Base-by-base conservation (phyloP, 2,888 invertebrate genomes). In the Nemurella pictetii region DNA sequence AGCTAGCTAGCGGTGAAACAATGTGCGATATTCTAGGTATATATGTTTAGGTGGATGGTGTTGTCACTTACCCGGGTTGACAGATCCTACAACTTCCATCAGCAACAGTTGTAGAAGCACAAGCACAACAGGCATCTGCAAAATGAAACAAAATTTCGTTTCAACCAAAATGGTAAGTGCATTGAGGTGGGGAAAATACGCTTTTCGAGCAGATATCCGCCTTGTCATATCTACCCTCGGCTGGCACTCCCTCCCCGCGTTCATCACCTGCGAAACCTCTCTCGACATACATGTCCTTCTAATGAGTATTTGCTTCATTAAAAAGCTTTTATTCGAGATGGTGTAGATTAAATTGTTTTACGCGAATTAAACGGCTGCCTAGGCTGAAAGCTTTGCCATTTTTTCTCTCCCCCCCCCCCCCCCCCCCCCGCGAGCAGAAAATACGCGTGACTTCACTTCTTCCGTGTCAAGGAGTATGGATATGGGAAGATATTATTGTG, bases 101-200 rank as follows among this genome's bases (percentile, higher is more conserved):
- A 90, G 89, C 86, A 89, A 89, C 88, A 90, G 89, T 88, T 90
- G 89, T 87, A 90, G 88, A 86, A 90, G 88, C 87, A 90, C 88
- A 87, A 90, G 88, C 87, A 90, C 89, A 88, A 90, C 88, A 88
- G 89, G 88, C 89, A 90, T 89, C 90, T 90, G 88, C 30, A 90
- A 90, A 84, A 83, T 74, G 77, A 83, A 30, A 75, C 77, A 83
- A n/a, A 32, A 30, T 83, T 83, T 83, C 3, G 12, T 15, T 55
- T 83, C 74, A 29, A 1, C 73, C 74, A 82, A 81, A 55, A 55
- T 55, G 20, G 29, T 55, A 1, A 1, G 15, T 7, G 55, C 55
- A 55, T 20, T 55, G 9, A 55, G 20, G 20, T 55, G 20, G 55
- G 1, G 12, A 20, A 55, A 55, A 55, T 55, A 55, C 55, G 20